A percentile compares a stretch with the other conserved stretches of the same genome.
Conservation (phyloP, 2,797 vertebrate species). For the Malacoctenus gilli region DNA sequence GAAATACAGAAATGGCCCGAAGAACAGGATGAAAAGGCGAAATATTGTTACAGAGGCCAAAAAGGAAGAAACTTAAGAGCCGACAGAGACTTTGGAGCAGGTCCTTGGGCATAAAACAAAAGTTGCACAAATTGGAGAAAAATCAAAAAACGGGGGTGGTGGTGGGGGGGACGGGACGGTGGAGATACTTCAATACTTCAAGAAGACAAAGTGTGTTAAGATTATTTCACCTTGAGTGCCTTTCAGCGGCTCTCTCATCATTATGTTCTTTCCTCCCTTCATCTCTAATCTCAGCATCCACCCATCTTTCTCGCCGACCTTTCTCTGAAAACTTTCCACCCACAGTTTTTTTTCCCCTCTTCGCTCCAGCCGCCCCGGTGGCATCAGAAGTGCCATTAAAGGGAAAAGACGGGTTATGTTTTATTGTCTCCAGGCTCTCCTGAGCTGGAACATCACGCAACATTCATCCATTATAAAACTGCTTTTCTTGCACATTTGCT, state of each 20-base stretch:
- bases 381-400: neutral
- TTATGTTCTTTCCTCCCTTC: neutral
- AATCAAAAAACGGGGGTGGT: neutral
- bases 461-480: neutral
- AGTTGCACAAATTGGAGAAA: constrained; percentile 11
- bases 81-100: neutral
- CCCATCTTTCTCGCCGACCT: neutral
- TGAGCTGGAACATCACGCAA: neutral
- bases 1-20: neutral
- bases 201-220: neutral
- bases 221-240: constrained; percentile 11
- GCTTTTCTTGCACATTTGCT: neutral
- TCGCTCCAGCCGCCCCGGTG: neutral
- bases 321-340: neutral
- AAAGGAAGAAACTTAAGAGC: neutral
- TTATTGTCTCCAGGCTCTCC: neutral
- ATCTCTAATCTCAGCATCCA: neutral
- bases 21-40: neutral
- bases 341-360: neutral
- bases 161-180: neutral
- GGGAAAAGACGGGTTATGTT: neutral
- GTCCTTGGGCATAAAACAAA: constrained; percentile 22
- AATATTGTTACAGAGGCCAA: neutral
- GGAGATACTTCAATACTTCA: too few species aligned
- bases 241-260: constrained; percentile 11